Evolutionary conservation across 2,888 invertebrate species (phyloP), one percentile per base, ranked within the genome.

Genomic region (Atethmia centrago): DNA sequence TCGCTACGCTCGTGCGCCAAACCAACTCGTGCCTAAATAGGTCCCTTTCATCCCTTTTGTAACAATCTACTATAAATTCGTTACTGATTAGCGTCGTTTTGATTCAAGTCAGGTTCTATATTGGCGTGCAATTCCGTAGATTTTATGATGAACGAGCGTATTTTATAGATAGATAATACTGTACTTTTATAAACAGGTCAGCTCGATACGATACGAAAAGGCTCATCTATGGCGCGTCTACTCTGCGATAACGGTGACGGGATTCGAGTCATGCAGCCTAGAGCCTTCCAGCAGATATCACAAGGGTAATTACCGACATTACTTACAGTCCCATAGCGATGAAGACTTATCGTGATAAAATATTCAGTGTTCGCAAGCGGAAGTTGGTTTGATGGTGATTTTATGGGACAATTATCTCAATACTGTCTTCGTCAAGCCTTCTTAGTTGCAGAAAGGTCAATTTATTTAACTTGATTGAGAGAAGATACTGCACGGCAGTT

Each of bases 201-300:
- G 96, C 93, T 98, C 51, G 94, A 96, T 63, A 96, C 97, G 85
- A 97, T 98, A 82, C 96, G 97, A 93, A 85, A 85, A 3, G 95
- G 95, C 0, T 82, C 95, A 3, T 94, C 94, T n/a, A 97, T 98
- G 89, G 97, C 98, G 0, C 96, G 98, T 79, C 88, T 98, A 58
- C 91, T 98, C 65, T 98, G 98, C 87, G 98, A 98, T 89, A 98
- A 98, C 88, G 96, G 97, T 0, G 96, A 97, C 74, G 92, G 95
- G 69, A 95, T 98, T 58, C 90, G 93, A 62, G 89, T 94, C n/a
- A 97, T 98, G 97, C 98, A 98, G 90, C 97, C 97, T 0, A 95
- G 94, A 91, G 97, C 97, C 36, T 97, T 97, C 91, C 90, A 91
- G 75, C 93, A 93, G 79, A 89, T 95, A 61, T 89, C 91, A n/a